Percentiles rank a stretch among this genome's conserved stretches.
These are phyloP conservation scores for Panurus biarmicus DNA, from an alignment of 2,113 vertebrate species.

Conservation along the genomic window DNA sequence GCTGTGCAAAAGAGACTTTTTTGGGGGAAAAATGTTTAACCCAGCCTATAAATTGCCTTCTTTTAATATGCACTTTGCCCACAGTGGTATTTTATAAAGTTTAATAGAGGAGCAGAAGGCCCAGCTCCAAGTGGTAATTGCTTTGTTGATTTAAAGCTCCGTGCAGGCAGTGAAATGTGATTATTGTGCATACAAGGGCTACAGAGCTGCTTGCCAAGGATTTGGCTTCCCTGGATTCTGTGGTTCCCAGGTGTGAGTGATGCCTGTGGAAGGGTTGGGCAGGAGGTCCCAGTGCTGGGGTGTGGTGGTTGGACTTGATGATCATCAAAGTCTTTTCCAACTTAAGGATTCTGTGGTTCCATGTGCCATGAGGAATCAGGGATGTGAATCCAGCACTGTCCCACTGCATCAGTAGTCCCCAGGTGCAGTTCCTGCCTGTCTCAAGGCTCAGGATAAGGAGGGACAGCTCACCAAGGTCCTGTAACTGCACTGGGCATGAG, in stretches of 20 bases:
- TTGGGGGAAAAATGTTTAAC: slow-evolving; percentile 16
- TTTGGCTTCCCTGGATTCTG: slow-evolving; percentile 18
- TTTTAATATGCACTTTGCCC: slow-evolving; percentile 69
- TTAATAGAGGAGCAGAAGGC: slow-evolving; percentile 69
- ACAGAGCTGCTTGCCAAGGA: slow-evolving; percentile 41
- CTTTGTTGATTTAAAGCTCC: slow-evolving; percentile 68
- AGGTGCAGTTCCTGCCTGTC: not conserved
- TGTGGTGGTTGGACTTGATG: not conserved
- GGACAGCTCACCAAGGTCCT: not conserved
- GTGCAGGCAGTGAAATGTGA: slow-evolving; percentile 40
- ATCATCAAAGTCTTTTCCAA: not conserved
- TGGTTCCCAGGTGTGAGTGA: not conserved
- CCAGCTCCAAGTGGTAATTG: slow-evolving; percentile 68
- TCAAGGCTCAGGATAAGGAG: not conserved
- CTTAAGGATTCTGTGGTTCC: not conserved
- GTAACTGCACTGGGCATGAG: fast-evolving
- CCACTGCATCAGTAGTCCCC: fast-evolving
- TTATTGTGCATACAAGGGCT: slow-evolving; percentile 51
- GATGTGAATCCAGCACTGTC: not conserved
- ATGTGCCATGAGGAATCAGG: fast-evolving
- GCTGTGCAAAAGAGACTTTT: not conserved
- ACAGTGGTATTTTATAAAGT: slow-evolving; percentile 66
- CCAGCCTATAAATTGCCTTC: slow-evolving; percentile 49
- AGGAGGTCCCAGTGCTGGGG: not conserved
- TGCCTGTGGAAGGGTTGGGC: not conserved